phyloP scores from a whole-genome alignment of 1,140 invertebrate species.

The Saxidomus purpurata region DNA sequence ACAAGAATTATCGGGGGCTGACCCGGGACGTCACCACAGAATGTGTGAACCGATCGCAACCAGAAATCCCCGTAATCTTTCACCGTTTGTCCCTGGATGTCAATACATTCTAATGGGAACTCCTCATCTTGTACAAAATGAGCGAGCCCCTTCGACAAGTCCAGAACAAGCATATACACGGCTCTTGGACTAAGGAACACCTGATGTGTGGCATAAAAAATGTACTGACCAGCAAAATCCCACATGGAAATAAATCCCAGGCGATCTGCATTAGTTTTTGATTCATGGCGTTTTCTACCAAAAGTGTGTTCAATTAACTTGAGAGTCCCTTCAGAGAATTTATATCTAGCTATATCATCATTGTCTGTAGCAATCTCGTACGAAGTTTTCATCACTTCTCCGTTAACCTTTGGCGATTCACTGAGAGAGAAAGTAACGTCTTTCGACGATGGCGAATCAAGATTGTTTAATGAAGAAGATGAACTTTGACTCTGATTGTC shows the following conservation, averaged over 20 bases:
- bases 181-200: conserved; percentile 55
- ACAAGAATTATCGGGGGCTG: conserved; percentile 62
- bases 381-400: not conserved
- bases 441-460: conserved; percentile 28
- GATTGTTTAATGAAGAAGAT: not conserved
- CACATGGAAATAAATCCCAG: conserved; percentile 56
- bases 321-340: conserved; percentile 51
- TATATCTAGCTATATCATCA: conserved; percentile 50
- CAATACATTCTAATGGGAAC: conserved; percentile 40
- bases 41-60: conserved; percentile 60
- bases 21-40: conserved; percentile 56
- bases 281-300: conserved; percentile 31
- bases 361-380: conserved; percentile 48
- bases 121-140: conserved; percentile 38
- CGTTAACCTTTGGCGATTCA: not conserved
- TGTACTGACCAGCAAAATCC: conserved; percentile 64
- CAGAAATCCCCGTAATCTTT: conserved; percentile 60
- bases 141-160: conserved; percentile 1
- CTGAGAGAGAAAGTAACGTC: not conserved
- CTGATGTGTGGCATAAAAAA: conserved; percentile 66
- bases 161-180: conserved; percentile 55
- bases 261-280: conserved; percentile 8
- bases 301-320: conserved; percentile 43
- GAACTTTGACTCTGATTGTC: not conserved
- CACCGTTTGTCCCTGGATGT: conserved; percentile 32